Evolutionary conservation across 2,888 invertebrate genomes (phyloP).

Genomic region (Conus canariensis): DNA sequence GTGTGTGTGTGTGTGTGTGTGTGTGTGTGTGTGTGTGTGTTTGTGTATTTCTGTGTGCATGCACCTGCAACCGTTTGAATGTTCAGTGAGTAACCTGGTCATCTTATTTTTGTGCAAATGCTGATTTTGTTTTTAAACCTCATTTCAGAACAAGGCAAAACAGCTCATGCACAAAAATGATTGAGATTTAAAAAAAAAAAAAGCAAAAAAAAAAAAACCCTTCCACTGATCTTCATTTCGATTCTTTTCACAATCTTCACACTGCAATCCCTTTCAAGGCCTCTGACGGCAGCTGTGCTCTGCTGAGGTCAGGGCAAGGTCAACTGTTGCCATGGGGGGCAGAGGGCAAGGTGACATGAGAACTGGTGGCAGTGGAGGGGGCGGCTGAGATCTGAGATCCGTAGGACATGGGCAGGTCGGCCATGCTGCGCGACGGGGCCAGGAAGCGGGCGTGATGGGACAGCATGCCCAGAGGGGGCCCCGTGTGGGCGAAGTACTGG

Average conservation of each 20-base stretch:
- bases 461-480: conserved; percentile 36
- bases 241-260: no score
- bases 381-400: conserved; percentile 29
- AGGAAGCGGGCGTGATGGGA: conserved; percentile 50
- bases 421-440: conserved; percentile 45
- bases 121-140: no score
- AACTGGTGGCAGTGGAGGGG: conserved; percentile 25
- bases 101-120: no score
- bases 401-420: conserved; percentile 42
- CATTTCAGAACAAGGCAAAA: no score
- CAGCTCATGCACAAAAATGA: no score
- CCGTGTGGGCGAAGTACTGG: conserved; percentile 47
- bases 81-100: no score
- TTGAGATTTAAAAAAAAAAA: no score
- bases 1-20: conserved; percentile 16
- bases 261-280: no score
- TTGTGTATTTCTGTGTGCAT: neutral
- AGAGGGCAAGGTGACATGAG: neutral
- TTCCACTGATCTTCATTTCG: no score
- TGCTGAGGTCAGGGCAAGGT: neutral
- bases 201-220: no score
- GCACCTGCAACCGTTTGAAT: neutral
- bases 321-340: conserved; percentile 23
- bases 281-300: neutral
- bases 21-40: conserved; percentile 21